A percentile compares a stretch with the other conserved stretches of the same genome.
These are phyloP conservation scores for Pterostichus niger DNA, from an alignment of 2,888 invertebrate genomes.

Conservation along the genomic window DNA sequence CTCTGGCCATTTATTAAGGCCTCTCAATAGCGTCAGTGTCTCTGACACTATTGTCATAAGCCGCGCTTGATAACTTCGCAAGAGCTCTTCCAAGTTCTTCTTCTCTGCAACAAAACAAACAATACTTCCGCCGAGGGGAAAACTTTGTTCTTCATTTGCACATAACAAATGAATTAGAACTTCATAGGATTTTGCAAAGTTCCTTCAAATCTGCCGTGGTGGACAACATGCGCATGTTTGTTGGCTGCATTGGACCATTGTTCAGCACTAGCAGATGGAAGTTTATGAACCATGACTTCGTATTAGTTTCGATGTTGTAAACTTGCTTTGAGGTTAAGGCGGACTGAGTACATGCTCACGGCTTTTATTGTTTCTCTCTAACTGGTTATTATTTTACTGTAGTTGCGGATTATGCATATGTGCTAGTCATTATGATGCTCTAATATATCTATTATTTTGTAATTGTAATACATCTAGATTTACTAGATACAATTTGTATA, in stretches of 20 bases:
- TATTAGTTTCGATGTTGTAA: slow-evolving; percentile 50
- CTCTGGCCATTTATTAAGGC: slow-evolving; percentile 50
- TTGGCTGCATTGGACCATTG: slow-evolving; percentile 34
- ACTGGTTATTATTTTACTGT: slow-evolving; percentile 3
- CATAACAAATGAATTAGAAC: slow-evolving; percentile 61
- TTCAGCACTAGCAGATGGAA: slow-evolving; percentile 41
- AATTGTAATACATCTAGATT: too few species aligned
- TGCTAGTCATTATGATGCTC: not conserved
- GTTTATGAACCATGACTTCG: slow-evolving; percentile 58
- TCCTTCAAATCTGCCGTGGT: not conserved
- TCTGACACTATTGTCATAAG: slow-evolving; percentile 61
- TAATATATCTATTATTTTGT: too few species aligned
- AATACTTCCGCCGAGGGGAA: slow-evolving; percentile 34
- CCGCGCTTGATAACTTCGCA: slow-evolving; percentile 57
- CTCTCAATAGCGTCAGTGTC: slow-evolving; percentile 50
- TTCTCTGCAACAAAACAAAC: slow-evolving; percentile 52
- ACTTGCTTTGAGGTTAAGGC: slow-evolving; percentile 21
- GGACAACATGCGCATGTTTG: slow-evolving; percentile 40
- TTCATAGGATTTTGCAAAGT: slow-evolving; percentile 34
- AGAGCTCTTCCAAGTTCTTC: slow-evolving; percentile 55
- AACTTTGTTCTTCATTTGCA: slow-evolving; percentile 62
- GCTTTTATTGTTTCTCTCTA: not conserved
- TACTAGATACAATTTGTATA: too few species aligned
- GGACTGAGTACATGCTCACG: slow-evolving; percentile 1
- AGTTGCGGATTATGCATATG: not conserved